Evolutionary conservation across 92 coral and sea anemone species (phyloP), one percentile per base, ranked within the genome.

Genomic region (Epizoanthus stellaris): DNA sequence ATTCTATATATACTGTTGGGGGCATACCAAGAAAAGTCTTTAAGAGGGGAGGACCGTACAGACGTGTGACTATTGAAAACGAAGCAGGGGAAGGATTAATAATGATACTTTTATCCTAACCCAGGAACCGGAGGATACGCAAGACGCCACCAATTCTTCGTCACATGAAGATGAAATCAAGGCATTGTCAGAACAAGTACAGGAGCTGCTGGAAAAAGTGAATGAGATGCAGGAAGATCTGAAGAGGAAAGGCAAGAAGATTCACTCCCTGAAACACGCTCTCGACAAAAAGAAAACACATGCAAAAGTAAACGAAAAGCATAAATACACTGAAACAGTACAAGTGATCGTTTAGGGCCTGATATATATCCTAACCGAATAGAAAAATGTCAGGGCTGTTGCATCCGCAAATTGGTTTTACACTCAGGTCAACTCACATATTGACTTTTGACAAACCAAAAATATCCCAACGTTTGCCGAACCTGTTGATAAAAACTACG

Each of bases 201-300:
- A 90, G 70, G 84, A 85, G 23, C 94, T 94, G 3, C 92, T 75
- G 15, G 86, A 85, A 7, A 94, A 87, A 82, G 88, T 94, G 76
- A 85, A 91, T 56, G 91, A 92, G 34, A 82, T 94, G 92, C 94
- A 94, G 57, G 91, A 60, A 38, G 91, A 89, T 20, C 81, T 94
- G 68, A 87, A 84, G 25, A 89, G 88, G 82, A 94, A 94, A 67
- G 98, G 92, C 80, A 91, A 92, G 81, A 90, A 85, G 25, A 94
- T 94, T 21, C 72, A 76, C 72, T 80, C 85, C 9, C 45, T 92
- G 62, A 94, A 92, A 93, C 88, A 90, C 70, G 90, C 93, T 76
- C 91, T 94, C 59, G 85, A 85, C 82, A 94, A 94, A 61, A 90
- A 79, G 73, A 91, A 87, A 73, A 67, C 82, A 49, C 70, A 63